Conservation (phyloP, 2,888 invertebrate genomes). For the Heteromyza rotundicornis region DNA sequence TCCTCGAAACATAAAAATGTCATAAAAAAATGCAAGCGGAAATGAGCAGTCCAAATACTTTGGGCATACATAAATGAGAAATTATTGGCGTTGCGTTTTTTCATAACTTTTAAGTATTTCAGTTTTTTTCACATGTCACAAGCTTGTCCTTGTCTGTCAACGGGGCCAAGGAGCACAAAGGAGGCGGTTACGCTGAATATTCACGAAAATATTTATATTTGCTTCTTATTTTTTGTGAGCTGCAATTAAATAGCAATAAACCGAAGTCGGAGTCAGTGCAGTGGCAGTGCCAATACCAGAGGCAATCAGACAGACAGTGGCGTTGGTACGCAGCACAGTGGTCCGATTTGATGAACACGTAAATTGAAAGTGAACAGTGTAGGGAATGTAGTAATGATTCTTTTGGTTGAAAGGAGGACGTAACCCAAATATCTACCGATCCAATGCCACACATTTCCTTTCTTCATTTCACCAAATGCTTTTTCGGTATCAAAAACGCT, state of each 20-base stretch:
- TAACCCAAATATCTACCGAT: no score
- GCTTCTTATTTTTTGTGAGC: neutral
- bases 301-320: neutral
- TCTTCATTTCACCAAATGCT: no score
- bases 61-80: constrained; percentile 12
- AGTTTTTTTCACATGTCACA: constrained; percentile 24
- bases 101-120: neutral
- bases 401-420: no score
- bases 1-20: constrained; percentile 1
- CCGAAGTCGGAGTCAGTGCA: neutral
- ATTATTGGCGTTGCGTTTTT: constrained; percentile 1
- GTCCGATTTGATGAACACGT: no score
- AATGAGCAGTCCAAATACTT: constrained; percentile 22
- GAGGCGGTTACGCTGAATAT: neutral
- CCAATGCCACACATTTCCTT: no score
- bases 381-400: no score
- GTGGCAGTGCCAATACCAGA: neutral
- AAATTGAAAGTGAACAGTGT: no score
- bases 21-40: constrained; percentile 16
- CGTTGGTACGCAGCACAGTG: neutral
- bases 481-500: no score
- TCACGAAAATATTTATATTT: neutral
- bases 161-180: neutral
- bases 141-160: constrained; percentile 27
- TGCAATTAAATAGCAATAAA: constrained; percentile 7